These are phyloP conservation scores for Ceratosolen solmsi DNA, from an alignment of 1,140 invertebrate species.

Conservation along the genomic window DNA sequence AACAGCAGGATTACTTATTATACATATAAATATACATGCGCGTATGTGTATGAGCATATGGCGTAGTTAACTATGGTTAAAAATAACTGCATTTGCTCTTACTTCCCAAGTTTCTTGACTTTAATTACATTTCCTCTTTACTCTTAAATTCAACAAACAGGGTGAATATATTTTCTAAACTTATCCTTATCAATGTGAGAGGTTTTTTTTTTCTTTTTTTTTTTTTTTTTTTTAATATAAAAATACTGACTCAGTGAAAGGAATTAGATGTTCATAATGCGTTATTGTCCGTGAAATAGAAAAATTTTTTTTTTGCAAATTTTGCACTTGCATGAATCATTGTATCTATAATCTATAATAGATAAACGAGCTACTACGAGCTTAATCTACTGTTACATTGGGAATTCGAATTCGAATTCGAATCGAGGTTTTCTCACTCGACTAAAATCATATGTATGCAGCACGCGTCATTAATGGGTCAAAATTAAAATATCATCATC, in stretches of 20 bases:
- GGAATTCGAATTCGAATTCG: neutral
- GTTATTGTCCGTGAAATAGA: neutral
- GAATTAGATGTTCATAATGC: neutral
- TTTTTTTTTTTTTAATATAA: neutral
- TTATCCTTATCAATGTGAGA: neutral
- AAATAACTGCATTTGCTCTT: slow-evolving; percentile 15
- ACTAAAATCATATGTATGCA: no score
- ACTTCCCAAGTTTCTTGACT: neutral
- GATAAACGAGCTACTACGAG: neutral
- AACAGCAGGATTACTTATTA: slow-evolving; percentile 7
- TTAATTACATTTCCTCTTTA: neutral
- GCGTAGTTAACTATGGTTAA: neutral
- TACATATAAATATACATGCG: neutral
- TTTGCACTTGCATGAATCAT: neutral
- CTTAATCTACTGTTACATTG: neutral
- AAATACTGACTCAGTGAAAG: neutral
- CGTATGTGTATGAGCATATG: neutral
- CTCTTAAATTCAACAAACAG: neutral
- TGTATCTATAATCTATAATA: neutral
- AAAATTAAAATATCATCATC: neutral
- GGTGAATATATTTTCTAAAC: neutral
- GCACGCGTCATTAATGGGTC: no score
- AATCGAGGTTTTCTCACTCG: no score
- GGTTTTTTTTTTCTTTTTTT: no score
- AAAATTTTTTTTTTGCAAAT: neutral